These are phyloP conservation scores for Tragelaphus buxtoni DNA, from an alignment of 2,113 vertebrate species.

Conservation along the genomic window DNA sequence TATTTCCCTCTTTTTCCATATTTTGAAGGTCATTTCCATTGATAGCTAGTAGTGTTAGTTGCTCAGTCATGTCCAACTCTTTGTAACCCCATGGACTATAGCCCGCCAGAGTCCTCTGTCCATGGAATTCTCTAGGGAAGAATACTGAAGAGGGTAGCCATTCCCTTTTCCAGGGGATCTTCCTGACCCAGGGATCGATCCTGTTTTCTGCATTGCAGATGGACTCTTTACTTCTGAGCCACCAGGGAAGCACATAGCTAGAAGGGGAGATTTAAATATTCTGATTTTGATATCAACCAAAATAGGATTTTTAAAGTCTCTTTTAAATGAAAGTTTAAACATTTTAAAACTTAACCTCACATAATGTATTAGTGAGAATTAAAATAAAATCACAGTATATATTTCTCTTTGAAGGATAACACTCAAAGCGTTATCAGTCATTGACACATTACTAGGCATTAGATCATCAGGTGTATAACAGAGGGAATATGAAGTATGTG, in stretches of 20 bases:
- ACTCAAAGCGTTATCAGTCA: background rate
- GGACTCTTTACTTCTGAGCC: background rate
- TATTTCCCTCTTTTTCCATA: background rate
- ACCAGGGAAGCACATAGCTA: background rate
- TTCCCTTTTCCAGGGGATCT: background rate
- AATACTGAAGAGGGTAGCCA: background rate
- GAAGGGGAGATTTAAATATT: background rate
- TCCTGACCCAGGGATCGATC: background rate
- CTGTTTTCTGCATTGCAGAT: background rate
- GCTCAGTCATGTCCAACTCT: background rate
- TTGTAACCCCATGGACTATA: background rate
- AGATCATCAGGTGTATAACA: background rate
- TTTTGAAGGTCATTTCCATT: background rate
- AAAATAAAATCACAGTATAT: background rate
- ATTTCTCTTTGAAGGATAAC: background rate
- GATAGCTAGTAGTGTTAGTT: background rate
- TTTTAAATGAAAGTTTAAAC: background rate
- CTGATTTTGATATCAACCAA: background rate
- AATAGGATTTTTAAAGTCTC: background rate
- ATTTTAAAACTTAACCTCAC: background rate
- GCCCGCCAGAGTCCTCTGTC: fast-evolving
- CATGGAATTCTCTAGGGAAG: background rate
- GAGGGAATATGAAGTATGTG: background rate
- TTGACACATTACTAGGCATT: background rate
- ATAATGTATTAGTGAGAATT: background rate